phyloP scores from a whole-genome alignment of 2,888 invertebrate genomes.

The Ichneumon xanthorius region DNA sequence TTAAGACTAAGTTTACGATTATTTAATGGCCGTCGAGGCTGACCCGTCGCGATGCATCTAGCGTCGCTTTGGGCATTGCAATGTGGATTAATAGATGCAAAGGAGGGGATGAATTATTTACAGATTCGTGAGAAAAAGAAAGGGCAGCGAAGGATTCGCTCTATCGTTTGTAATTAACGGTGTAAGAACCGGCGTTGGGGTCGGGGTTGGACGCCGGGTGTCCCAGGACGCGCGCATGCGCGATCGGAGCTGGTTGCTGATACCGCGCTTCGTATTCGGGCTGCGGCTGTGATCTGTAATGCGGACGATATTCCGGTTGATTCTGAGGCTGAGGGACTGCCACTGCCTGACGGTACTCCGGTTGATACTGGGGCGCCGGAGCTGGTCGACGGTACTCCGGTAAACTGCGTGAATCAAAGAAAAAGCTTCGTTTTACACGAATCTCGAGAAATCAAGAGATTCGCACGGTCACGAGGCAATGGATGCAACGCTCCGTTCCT shows the following conservation, averaged over 20 bases:
- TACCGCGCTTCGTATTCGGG: constrained; percentile 81
- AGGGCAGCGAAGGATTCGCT: background rate
- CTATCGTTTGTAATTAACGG: constrained; percentile 90
- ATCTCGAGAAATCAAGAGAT: background rate
- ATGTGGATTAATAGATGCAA: background rate
- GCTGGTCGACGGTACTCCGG: background rate
- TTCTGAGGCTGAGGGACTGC: constrained; percentile 72
- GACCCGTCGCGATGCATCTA: background rate
- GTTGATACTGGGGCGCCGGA: constrained; percentile 32
- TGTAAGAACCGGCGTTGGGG: constrained; percentile 89
- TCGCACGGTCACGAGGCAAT: background rate
- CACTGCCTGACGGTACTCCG: constrained; percentile 71
- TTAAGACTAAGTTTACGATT: constrained; percentile 1
- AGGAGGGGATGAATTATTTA: constrained; percentile 13
- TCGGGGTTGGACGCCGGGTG: constrained; percentile 92
- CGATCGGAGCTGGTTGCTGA: constrained; percentile 74
- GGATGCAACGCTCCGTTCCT: constrained; percentile 32
- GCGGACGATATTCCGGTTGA: constrained; percentile 79
- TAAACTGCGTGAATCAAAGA: background rate
- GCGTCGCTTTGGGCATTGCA: background rate
- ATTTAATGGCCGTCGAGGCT: constrained; percentile 12
- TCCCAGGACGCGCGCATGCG: constrained; percentile 82
- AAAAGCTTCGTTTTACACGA: background rate
- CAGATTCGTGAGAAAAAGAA: background rate
- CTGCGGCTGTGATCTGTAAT: constrained; percentile 82